Conservation (phyloP, 1,140 invertebrate genomes). For the Scaptomyza hsui region DNA sequence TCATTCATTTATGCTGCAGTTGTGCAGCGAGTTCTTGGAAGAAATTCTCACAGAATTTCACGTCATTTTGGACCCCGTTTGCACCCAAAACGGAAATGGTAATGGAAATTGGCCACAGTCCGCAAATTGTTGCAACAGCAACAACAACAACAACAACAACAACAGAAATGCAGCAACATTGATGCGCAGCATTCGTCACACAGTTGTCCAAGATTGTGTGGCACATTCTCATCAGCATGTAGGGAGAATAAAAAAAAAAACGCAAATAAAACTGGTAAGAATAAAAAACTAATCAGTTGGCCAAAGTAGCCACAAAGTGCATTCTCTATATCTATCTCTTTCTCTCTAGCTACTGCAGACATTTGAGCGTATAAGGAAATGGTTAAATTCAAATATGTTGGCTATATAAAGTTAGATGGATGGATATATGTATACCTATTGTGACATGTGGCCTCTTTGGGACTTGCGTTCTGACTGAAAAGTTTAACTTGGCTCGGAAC, state of each 20-base stretch:
- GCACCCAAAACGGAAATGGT: conserved; percentile 58
- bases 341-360: background rate
- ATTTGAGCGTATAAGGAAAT: conserved; percentile 14
- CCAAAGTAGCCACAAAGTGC: conserved; percentile 32
- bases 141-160: background rate
- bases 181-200: conserved; percentile 71
- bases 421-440: conserved; percentile 13
- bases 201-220: conserved; percentile 34
- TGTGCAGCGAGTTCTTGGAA: conserved; percentile 62
- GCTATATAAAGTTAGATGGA: background rate
- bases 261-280: conserved; percentile 13
- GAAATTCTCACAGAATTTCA: conserved; percentile 72
- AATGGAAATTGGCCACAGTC: conserved; percentile 72
- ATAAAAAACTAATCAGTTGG: conserved; percentile 40
- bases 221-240: conserved; percentile 32
- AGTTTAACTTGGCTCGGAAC: conserved; percentile 28
- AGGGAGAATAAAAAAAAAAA: conserved; percentile 16
- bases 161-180: conserved; percentile 24
- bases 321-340: background rate
- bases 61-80: conserved; percentile 20
- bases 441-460: conserved; percentile 33
- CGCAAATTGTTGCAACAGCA: conserved; percentile 11
- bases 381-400: conserved; percentile 29
- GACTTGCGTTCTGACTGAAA: conserved; percentile 20
- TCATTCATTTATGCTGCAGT: conserved; percentile 46